Percentiles rank a stretch among this genome's conserved stretches.
These are phyloP conservation scores for Amphilophus citrinellus DNA, from an alignment of 2,113 vertebrate species.

Conservation along the genomic window DNA sequence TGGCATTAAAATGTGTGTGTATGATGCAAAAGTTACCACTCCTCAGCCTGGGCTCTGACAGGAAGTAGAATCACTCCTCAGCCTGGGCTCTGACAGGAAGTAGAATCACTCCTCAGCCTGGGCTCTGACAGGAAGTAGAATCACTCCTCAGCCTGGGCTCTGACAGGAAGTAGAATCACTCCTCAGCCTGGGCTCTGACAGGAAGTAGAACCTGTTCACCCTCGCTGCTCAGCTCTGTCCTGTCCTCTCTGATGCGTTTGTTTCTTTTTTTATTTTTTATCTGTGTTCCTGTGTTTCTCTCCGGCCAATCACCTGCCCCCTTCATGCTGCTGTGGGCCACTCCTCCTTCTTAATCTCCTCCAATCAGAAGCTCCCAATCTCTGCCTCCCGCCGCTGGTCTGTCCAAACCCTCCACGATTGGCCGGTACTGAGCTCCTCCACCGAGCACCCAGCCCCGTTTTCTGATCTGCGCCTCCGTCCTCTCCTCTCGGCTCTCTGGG, in stretches of 20 bases:
- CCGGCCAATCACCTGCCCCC: constrained; percentile 53
- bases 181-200: too few species aligned
- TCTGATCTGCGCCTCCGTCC: neutral
- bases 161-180: too few species aligned
- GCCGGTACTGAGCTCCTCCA: constrained; percentile 89
- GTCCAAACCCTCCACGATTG: constrained; percentile 98
- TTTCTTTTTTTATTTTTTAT: constrained; percentile 21
- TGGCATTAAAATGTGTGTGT: neutral
- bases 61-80: too few species aligned
- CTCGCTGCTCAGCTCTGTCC: neutral
- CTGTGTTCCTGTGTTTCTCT: constrained; percentile 16
- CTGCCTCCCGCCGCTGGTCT: constrained; percentile 95
- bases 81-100: too few species aligned
- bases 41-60: neutral
- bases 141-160: too few species aligned
- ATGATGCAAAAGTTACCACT: neutral
- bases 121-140: too few species aligned
- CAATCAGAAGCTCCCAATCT: constrained; percentile 94
- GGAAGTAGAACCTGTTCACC: too few species aligned
- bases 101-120: too few species aligned
- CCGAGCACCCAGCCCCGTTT: neutral
- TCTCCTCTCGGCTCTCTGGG: neutral
- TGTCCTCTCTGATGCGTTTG: constrained; percentile 33
- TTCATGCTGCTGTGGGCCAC: constrained; percentile 81
- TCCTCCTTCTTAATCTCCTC: constrained; percentile 73